Evolutionary conservation across 2,888 invertebrate genomes (phyloP).

Genomic region (Argyra leucocephala): DNA sequence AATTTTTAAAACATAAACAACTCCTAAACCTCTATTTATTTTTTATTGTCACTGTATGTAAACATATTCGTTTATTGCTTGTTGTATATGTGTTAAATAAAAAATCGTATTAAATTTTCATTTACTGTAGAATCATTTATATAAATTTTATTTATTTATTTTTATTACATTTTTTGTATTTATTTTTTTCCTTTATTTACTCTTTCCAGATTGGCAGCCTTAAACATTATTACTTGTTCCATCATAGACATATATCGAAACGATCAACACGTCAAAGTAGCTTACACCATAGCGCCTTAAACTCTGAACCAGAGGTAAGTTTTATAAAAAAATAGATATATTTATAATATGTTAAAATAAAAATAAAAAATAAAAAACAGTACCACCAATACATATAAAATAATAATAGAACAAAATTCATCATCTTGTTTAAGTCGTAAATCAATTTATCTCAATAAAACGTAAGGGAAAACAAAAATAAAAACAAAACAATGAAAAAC

Average conservation of each 20-base stretch:
- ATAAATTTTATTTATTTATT: too few species aligned
- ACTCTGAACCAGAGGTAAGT: constrained; percentile 65
- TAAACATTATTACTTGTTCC: constrained; percentile 75
- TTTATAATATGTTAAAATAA: too few species aligned
- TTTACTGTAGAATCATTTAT: too few species aligned
- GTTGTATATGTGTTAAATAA: too few species aligned
- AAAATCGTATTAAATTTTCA: neutral
- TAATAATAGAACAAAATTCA: too few species aligned
- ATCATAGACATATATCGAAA: constrained; percentile 75
- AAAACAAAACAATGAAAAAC: neutral
- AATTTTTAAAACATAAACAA: too few species aligned
- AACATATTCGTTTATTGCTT: too few species aligned
- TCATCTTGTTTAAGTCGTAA: neutral
- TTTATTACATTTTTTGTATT: neutral
- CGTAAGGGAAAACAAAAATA: neutral
- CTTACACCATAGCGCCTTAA: constrained; percentile 67
- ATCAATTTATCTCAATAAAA: neutral
- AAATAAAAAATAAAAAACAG: neutral
- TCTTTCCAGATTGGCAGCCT: constrained; percentile 78
- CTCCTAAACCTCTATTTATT: too few species aligned
- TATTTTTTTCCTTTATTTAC: constrained; percentile 21
- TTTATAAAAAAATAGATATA: neutral
- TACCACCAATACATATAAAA: too few species aligned
- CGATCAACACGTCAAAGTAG: constrained; percentile 69
- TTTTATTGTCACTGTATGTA: too few species aligned